Percentiles rank a stretch among this genome's conserved stretches.
phyloP scores from a whole-genome alignment of 2,888 invertebrate species.

The Mythimna impura region DNA sequence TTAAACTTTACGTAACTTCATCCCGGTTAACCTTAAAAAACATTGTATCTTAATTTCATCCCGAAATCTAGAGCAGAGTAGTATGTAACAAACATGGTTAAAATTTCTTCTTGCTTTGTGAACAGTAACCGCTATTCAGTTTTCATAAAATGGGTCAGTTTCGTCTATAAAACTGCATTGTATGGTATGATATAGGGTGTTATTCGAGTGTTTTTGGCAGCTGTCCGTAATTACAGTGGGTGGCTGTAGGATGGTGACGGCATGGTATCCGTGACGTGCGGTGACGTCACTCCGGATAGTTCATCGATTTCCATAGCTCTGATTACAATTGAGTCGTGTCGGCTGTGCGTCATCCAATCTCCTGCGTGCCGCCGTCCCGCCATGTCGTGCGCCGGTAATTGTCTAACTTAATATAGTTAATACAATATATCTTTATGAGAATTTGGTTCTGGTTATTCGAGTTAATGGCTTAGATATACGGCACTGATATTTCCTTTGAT shows the following conservation, averaged over 20 bases:
- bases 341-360: constrained; percentile 67
- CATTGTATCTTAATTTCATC: constrained; percentile 45
- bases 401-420: constrained; percentile 51
- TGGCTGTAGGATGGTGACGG: constrained; percentile 38
- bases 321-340: constrained; percentile 67
- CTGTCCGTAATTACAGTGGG: constrained; percentile 46
- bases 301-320: constrained; percentile 69
- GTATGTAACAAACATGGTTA: constrained; percentile 32
- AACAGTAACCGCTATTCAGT: constrained; percentile 8
- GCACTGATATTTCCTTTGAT: constrained; percentile 19
- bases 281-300: constrained; percentile 66
- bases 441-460: constrained; percentile 41
- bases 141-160: constrained; percentile 55
- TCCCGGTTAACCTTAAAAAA: constrained; percentile 34
- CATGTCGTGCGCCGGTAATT: constrained; percentile 66
- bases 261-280: constrained; percentile 60
- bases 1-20: constrained; percentile 33
- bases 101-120: constrained; percentile 32
- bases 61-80: constrained; percentile 29
- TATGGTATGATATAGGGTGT: constrained; percentile 31
- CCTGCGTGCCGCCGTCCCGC: constrained; percentile 54
- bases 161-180: constrained; percentile 49
- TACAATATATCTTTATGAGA: constrained; percentile 44
- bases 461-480: constrained; percentile 28
- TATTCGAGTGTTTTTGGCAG: constrained; percentile 53